Base-by-base conservation (phyloP, 2,888 invertebrate genomes). In the Drosophila melanocephala region DNA sequence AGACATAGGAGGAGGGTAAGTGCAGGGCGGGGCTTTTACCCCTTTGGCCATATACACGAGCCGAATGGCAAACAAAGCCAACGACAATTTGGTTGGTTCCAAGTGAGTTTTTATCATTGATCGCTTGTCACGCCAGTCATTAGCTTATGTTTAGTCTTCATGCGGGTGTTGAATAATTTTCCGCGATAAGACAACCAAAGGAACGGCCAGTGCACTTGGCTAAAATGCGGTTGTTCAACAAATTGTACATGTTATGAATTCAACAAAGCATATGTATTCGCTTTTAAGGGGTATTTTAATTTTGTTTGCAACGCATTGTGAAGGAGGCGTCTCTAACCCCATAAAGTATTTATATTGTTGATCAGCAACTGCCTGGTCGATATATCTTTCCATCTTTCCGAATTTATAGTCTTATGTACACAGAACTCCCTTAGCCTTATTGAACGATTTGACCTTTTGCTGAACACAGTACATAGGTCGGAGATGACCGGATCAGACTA, bases 41-140 rank as follows among this genome's bases (percentile, higher is more conserved):
- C 28, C 39, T 66, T 39, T 28, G 67, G 69, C 26, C 44, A 55
- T 69, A 50, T 33, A 44, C 69, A 69, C 37, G 47, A 55, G 37
- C 47, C 47, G 32, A 26, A n/a, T 32, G 32, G 37, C 37, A 37
- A 74, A 71, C 75, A 64, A 82, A 75, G 75, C 28, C 16, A 76
- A 61, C 64, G 70, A 73, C 65, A 86, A 82, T 82, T 83, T 84
- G 70, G 47, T 19, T n/a, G 61, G 61, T 44, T 62, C 57, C 68
- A 72, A 79, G 83, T 83, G 50, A 52, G 63, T 76, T 83, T 28
- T 84, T 57, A 60, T 61, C 80, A 71, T 39, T 75, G 61, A 81
- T 71, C 68, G 66, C 64, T 77, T 73, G 84, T 69, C 81, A 68
- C 67, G 60, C 47, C 81, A 57, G 72, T 61, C 77, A 77, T 60